A percentile compares a stretch with the other conserved stretches of the same genome.
These are phyloP conservation scores for Chrysopilus asiliformis DNA, from an alignment of 2,888 invertebrate genomes.

Conservation along the genomic window DNA sequence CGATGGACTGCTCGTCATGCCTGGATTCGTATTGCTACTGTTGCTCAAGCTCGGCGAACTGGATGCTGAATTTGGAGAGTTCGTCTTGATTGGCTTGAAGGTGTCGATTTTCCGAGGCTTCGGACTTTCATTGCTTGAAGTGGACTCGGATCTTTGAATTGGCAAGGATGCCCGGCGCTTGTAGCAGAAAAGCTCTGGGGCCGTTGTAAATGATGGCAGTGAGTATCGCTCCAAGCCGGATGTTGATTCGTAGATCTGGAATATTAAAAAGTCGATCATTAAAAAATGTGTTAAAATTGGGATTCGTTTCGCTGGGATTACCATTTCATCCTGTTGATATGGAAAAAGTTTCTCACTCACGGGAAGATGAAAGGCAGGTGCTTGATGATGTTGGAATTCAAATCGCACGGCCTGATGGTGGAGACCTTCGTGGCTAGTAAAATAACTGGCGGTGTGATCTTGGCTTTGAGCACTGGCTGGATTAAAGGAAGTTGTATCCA, in stretches of 20 bases:
- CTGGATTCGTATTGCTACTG: conserved; percentile 14
- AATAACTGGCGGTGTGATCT: conserved; percentile 17
- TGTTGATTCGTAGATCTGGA: conserved; percentile 23
- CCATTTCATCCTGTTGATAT: conserved; percentile 24
- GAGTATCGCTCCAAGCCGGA: conserved; percentile 54
- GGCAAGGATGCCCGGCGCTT: conserved; percentile 64
- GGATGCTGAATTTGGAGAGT: conserved; percentile 53
- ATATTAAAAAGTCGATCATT: conserved; percentile 3
- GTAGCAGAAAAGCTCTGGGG: conserved; percentile 55
- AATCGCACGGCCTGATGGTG: conserved; percentile 24
- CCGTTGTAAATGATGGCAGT: conserved; percentile 54
- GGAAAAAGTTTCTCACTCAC: conserved; percentile 15
- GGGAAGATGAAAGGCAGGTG: conserved; percentile 34
- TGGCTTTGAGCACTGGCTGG: conserved; percentile 36
- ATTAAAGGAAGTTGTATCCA: conserved; percentile 77
- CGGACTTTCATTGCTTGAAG: conserved; percentile 62
- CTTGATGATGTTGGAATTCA: conserved; percentile 36
- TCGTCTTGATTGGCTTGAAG: conserved; percentile 35
- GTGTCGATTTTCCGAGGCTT: conserved; percentile 41
- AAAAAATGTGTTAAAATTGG: not conserved
- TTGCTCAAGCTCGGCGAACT: conserved; percentile 28
- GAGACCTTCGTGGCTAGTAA: conserved; percentile 37
- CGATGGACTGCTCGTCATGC: conserved; percentile 9
- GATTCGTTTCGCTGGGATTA: conserved; percentile 11
- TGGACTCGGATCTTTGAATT: conserved; percentile 67